Evolutionary conservation across 1,140 invertebrate genomes (phyloP).

Genomic region (Lordiphosa stackelbergi): DNA sequence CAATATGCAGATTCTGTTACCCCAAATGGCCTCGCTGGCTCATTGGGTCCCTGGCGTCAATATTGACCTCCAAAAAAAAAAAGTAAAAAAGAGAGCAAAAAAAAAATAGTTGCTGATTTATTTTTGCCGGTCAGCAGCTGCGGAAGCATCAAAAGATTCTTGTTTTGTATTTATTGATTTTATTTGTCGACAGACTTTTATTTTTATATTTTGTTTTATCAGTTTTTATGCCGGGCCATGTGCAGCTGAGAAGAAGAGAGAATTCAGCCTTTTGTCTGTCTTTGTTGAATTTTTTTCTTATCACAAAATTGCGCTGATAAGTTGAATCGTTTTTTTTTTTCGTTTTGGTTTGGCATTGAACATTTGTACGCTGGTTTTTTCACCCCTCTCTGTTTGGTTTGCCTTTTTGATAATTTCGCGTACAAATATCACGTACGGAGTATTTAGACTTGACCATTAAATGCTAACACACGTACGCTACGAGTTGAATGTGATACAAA

Average conservation of each 20-base stretch:
- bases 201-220: slow-evolving; percentile 27
- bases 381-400: slow-evolving; percentile 52
- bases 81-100: background rate
- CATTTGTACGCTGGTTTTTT: slow-evolving; percentile 67
- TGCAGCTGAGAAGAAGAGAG: slow-evolving; percentile 25
- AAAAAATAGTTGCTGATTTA: slow-evolving; percentile 34
- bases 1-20: slow-evolving; percentile 14
- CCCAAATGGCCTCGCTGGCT: slow-evolving; percentile 26
- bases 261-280: slow-evolving; percentile 22
- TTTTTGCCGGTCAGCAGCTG: slow-evolving; percentile 39
- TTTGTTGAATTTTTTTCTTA: slow-evolving; percentile 71
- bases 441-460: slow-evolving; percentile 53
- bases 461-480: slow-evolving; percentile 50
- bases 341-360: slow-evolving; percentile 65
- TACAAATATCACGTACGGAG: slow-evolving; percentile 66
- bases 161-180: slow-evolving; percentile 43
- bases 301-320: slow-evolving; percentile 64
- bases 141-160: slow-evolving; percentile 31
- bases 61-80: slow-evolving; percentile 54
- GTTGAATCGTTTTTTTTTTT: slow-evolving; percentile 44
- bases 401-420: slow-evolving; percentile 63
- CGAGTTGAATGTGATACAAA: slow-evolving; percentile 57
- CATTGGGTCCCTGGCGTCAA: slow-evolving; percentile 47
- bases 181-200: slow-evolving; percentile 13
- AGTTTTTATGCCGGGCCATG: slow-evolving; percentile 59